Conservation (phyloP, 2,888 invertebrate species). For the Eristalis arbustorum region DNA sequence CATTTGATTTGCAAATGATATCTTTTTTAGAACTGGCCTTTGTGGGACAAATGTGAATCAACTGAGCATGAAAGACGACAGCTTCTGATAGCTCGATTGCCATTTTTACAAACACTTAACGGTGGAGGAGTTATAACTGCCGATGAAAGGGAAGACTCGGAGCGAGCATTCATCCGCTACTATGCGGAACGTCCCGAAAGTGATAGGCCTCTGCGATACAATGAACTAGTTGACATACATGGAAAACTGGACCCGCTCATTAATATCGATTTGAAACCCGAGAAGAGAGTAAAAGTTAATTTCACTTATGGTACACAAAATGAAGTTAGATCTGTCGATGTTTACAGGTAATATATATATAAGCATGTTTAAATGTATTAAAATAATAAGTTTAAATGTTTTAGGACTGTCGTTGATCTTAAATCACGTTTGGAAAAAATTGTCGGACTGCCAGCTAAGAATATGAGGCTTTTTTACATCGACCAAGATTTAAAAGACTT, state of each 20-base stretch:
- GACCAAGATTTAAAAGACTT: conserved; percentile 89
- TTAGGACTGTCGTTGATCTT: conserved; percentile 89
- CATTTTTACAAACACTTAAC: conserved; percentile 91
- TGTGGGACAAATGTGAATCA: conserved; percentile 89
- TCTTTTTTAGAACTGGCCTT: conserved; percentile 82
- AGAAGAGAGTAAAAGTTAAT: conserved; percentile 91
- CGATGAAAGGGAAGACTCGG: conserved; percentile 94
- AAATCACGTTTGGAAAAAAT: conserved; percentile 90
- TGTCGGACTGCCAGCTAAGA: conserved; percentile 89
- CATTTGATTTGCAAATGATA: not conserved
- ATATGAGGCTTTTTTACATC: conserved; percentile 94
- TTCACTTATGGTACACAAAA: conserved; percentile 89
- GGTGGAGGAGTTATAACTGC: conserved; percentile 92
- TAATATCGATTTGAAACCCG: conserved; percentile 91
- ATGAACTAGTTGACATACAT: conserved; percentile 91
- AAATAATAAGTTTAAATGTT: conserved; percentile 71
- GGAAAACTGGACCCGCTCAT: conserved; percentile 95
- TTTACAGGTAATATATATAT: conserved; percentile 82
- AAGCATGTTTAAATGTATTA: too few relatives aligned
- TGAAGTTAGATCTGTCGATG: conserved; percentile 88
- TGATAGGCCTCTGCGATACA: conserved; percentile 87
- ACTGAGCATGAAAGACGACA: conserved; percentile 94
- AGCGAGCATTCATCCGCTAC: conserved; percentile 94
- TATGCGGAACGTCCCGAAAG: conserved; percentile 94
- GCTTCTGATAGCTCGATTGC: conserved; percentile 92